phyloP scores from a whole-genome alignment of 2,113 vertebrate species.

The Malaclemys terrapin region DNA sequence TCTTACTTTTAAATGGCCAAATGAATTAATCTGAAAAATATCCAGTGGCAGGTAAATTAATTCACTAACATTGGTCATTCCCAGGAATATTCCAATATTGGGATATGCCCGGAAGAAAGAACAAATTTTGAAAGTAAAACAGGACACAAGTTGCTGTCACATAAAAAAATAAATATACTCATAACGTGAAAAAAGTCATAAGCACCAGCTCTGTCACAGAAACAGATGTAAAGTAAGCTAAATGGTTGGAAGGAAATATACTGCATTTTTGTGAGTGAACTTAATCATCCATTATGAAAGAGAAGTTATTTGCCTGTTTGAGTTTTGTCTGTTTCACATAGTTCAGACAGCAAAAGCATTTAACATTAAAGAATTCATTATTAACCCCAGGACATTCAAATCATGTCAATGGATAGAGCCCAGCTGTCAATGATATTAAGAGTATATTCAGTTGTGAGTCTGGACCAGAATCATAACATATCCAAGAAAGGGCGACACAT shows the following conservation, averaged over 20 bases:
- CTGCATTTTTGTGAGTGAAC: neutral
- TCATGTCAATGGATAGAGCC: conserved; percentile 37
- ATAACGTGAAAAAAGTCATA: neutral
- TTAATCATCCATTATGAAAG: conserved; percentile 7
- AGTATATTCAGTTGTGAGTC: conserved; percentile 53
- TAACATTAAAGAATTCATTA: conserved; percentile 58
- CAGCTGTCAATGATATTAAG: conserved; percentile 46
- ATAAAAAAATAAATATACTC: neutral
- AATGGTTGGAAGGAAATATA: neutral
- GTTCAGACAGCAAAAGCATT: conserved; percentile 40
- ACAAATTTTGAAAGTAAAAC: neutral
- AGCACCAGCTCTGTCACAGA: neutral
- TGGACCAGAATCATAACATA: conserved; percentile 49
- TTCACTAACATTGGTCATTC: neutral
- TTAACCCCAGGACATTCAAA: conserved; percentile 40
- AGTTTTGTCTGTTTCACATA: conserved; percentile 25
- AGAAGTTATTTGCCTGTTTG: conserved; percentile 17
- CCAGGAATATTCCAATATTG: neutral
- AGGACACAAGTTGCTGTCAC: neutral
- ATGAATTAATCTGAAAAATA: conserved; percentile 36
- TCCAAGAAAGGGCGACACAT: conserved; percentile 4
- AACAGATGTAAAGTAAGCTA: neutral
- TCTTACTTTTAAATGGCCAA: neutral
- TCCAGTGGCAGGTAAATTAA: conserved; percentile 6
- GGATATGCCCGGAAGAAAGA: neutral